phyloP scores from a whole-genome alignment of 2,113 vertebrate species.

The Corythoichthys haematopterus region DNA sequence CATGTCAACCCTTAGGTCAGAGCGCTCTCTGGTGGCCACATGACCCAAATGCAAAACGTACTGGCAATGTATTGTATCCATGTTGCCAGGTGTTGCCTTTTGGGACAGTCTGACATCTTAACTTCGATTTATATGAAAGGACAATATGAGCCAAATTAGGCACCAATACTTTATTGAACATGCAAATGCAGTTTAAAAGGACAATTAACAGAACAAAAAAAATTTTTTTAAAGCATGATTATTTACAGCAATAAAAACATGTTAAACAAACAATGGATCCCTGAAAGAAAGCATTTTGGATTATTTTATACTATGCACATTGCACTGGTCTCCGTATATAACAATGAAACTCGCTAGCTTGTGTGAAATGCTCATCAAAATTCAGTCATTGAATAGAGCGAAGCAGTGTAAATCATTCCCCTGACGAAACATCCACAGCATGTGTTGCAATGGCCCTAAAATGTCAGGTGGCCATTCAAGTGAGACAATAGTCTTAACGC shows the following conservation, averaged over 20 bases:
- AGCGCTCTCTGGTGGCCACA: not conserved
- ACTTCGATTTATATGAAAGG: not conserved
- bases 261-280: not conserved
- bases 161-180: not conserved
- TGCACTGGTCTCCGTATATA: not conserved
- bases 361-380: not conserved
- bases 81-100: not conserved
- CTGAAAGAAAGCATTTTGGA: not conserved
- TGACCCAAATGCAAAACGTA: no score
- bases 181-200: not conserved
- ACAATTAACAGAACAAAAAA: not conserved
- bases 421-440: slow-evolving; percentile 1
- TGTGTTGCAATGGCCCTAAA: not conserved
- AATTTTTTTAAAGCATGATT: not conserved
- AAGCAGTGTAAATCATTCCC: slow-evolving; percentile 48
- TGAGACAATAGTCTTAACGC: not conserved
- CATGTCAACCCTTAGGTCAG: no score
- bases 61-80: not conserved
- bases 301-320: no score
- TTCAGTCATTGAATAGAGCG: not conserved
- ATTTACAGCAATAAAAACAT: not conserved
- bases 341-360: not conserved
- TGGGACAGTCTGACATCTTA: not conserved
- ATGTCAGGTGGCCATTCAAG: not conserved
- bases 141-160: not conserved